Evolutionary conservation across 64 coral and sea anemone species (phyloP).

Genomic region (Dendronephthya gigantea): DNA sequence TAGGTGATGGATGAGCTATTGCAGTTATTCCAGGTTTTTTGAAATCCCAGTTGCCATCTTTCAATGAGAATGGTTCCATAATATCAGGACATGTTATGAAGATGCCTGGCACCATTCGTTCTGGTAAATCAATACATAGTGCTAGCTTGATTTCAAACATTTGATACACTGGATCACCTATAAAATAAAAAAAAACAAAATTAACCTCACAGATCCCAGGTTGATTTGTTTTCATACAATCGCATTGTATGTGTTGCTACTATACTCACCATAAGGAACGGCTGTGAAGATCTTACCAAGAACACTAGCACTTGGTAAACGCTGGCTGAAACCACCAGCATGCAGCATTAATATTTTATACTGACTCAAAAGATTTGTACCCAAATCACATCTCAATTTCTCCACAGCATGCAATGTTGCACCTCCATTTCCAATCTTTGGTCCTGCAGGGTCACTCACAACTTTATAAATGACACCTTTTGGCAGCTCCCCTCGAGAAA

Average conservation of each 20-base stretch:
- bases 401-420: constrained; percentile 59
- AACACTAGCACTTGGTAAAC: constrained; percentile 82
- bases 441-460: constrained; percentile 66
- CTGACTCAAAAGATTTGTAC: constrained; percentile 42
- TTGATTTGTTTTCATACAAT: too few species aligned
- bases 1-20: constrained; percentile 81
- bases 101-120: constrained; percentile 68
- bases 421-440: constrained; percentile 92
- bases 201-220: neutral
- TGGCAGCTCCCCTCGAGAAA: constrained; percentile 59
- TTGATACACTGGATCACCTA: constrained; percentile 85
- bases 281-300: constrained; percentile 89
- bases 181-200: neutral
- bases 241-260: too few species aligned
- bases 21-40: constrained; percentile 85
- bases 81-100: constrained; percentile 73
- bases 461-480: constrained; percentile 70
- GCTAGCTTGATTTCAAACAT: constrained; percentile 82
- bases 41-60: constrained; percentile 52
- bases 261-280: constrained; percentile 62
- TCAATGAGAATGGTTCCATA: constrained; percentile 63
- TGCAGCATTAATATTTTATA: constrained; percentile 72
- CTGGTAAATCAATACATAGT: constrained; percentile 70
- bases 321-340: constrained; percentile 80
- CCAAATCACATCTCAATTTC: constrained; percentile 49